Evolutionary conservation across 1,140 invertebrate species (phyloP).

Genomic region (Lepidurus couesii): DNA sequence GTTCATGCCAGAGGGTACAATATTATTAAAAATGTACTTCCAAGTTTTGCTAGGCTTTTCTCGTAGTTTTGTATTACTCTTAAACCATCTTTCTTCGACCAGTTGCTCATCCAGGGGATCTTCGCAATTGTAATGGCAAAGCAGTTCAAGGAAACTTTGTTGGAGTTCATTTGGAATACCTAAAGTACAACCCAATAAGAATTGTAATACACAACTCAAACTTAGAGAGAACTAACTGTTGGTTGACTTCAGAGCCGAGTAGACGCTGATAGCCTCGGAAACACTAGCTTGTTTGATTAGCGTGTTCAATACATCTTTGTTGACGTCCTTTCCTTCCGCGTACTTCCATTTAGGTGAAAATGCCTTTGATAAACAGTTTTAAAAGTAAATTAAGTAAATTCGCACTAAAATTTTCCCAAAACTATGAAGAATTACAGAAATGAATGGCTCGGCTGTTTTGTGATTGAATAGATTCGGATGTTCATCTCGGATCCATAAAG

Average conservation of each 20-base stretch:
- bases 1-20: neutral
- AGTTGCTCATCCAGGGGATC: conserved; percentile 59
- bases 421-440: conserved; percentile 43
- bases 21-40: conserved; percentile 54
- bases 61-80: conserved; percentile 45
- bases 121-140: conserved; percentile 73
- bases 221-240: conserved; percentile 45
- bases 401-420: neutral
- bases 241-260: conserved; percentile 61
- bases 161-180: conserved; percentile 55
- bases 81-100: conserved; percentile 72
- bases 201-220: neutral
- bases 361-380: conserved; percentile 47
- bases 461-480: conserved; percentile 69
- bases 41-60: conserved; percentile 60
- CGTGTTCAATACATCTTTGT: conserved; percentile 55
- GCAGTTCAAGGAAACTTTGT: conserved; percentile 68
- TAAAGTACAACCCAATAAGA: conserved; percentile 35
- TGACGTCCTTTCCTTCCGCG: conserved; percentile 62
- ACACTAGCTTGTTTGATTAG: conserved; percentile 61
- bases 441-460: conserved; percentile 60
- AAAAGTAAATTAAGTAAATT: neutral
- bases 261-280: conserved; percentile 64
- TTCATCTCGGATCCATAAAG: conserved; percentile 72
- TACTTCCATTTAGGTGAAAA: conserved; percentile 64